Conservation (phyloP, 2,113 vertebrate species). For the Petaurus breviceps region DNA sequence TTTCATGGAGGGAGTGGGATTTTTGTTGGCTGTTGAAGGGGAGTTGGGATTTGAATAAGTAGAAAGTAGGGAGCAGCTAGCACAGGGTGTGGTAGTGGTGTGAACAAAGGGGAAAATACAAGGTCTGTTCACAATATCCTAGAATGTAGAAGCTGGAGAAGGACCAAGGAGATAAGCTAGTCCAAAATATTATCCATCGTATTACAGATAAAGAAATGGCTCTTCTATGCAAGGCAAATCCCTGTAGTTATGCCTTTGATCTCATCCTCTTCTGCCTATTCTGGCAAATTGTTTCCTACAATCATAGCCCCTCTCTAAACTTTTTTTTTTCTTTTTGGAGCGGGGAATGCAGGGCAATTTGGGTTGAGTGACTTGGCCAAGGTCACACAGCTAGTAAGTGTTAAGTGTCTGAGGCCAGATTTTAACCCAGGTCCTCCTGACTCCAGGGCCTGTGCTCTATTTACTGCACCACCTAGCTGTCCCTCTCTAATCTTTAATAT, state of each 20-base stretch:
- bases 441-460: too few species aligned
- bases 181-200: not conserved
- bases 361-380: too few species aligned
- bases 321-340: too few species aligned
- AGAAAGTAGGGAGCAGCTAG: not conserved
- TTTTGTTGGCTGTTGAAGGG: not conserved
- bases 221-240: not conserved
- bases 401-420: too few species aligned
- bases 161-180: not conserved
- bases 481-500: not conserved
- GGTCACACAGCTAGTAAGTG: too few species aligned
- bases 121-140: not conserved
- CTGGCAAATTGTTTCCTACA: not conserved
- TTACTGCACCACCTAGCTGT: too few species aligned
- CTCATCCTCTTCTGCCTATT: not conserved
- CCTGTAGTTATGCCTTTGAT: not conserved
- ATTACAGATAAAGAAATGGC: not conserved
- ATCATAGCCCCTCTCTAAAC: not conserved
- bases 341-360: too few species aligned
- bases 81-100: not conserved
- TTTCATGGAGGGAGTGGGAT: not conserved
- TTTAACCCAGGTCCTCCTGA: too few species aligned
- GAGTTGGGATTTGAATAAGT: not conserved
- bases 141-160: not conserved
- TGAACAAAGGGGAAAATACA: not conserved